phyloP scores from a whole-genome alignment of 2,797 vertebrate genomes.

The Sylvilagus floridanus region DNA sequence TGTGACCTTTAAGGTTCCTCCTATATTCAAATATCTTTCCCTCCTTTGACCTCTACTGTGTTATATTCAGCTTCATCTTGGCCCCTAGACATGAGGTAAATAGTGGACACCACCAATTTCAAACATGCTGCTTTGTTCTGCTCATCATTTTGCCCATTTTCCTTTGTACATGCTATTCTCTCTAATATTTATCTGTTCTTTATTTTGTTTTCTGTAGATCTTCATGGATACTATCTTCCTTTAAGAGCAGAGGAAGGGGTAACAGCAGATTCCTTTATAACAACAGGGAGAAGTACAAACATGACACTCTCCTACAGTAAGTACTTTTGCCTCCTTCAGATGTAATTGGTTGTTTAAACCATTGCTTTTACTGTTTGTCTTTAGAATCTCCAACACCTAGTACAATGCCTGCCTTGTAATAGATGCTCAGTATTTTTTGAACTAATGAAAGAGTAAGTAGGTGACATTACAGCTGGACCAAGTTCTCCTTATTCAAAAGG shows the following conservation, averaged over 20 bases:
- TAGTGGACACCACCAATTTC: background rate
- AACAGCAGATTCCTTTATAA: background rate
- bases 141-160: background rate
- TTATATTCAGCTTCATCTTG: background rate
- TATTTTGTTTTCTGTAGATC: background rate
- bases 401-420: background rate
- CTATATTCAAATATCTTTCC: background rate
- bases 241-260: background rate
- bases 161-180: background rate
- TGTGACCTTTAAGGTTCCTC: too few species aligned
- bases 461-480: background rate
- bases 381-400: background rate
- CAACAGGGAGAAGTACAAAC: too few species aligned
- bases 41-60: background rate
- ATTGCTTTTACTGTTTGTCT: background rate
- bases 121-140: background rate
- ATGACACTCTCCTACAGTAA: background rate
- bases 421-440: background rate
- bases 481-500: background rate
- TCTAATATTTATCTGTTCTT: background rate
- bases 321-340: background rate
- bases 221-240: background rate
- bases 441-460: background rate
- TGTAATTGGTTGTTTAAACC: background rate
- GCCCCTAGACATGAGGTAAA: background rate